Conservation (phyloP, 2,113 vertebrate species). For the Petrocephalus microphthalmus region DNA sequence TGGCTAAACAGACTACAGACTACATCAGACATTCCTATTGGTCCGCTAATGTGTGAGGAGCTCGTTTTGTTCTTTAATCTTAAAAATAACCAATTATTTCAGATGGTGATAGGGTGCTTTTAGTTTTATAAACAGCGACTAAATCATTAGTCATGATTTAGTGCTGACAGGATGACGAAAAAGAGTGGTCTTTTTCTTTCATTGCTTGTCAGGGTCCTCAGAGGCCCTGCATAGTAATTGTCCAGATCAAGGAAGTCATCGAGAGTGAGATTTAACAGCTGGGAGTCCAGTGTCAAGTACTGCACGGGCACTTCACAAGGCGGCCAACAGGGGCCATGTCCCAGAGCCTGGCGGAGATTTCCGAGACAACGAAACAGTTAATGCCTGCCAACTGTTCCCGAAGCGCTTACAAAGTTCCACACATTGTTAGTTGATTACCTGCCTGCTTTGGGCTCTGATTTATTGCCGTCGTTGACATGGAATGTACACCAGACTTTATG, state of each 20-base stretch:
- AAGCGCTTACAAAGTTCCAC: neutral
- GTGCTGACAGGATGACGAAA: neutral
- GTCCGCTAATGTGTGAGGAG: neutral
- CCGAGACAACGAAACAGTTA: neutral
- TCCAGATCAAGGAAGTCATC: constrained; percentile 43
- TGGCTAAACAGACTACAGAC: neutral
- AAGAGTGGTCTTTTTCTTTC: constrained; percentile 32
- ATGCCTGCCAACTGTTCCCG: constrained; percentile 2
- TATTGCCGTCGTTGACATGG: neutral
- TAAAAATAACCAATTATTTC: neutral
- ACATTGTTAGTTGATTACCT: neutral
- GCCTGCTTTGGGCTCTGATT: neutral
- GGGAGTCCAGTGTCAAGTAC: neutral
- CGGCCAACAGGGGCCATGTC: neutral
- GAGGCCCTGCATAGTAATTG: constrained; percentile 40
- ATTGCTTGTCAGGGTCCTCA: constrained; percentile 45
- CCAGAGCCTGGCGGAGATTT: neutral
- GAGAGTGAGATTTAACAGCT: constrained; percentile 42
- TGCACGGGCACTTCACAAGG: neutral
- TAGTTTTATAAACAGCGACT: neutral
- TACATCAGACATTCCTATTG: neutral
- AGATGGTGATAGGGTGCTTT: neutral
- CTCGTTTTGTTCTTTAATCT: neutral
- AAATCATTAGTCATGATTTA: neutral
- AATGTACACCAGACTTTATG: neutral